Conservation (phyloP, 1,140 invertebrate species). For the Scaptomyza pallida region DNA sequence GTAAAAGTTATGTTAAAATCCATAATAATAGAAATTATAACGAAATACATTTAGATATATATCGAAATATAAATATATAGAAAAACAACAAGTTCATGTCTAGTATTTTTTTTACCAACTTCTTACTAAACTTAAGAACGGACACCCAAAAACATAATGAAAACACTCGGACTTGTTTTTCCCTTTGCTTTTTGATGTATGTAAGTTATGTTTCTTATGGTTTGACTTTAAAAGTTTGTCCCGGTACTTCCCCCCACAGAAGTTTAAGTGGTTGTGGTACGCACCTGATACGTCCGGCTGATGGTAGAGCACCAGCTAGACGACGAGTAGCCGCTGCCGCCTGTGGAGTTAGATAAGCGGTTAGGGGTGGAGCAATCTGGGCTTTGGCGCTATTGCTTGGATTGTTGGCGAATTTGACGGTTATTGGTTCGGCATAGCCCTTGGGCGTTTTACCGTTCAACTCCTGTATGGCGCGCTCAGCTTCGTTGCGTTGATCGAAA, state of each 20-base stretch:
- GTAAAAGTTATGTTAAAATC: constrained; percentile 42
- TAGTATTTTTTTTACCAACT: background rate
- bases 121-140: background rate
- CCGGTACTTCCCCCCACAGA: background rate
- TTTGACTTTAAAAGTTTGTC: background rate
- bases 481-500: constrained; percentile 87
- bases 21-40: constrained; percentile 38
- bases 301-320: constrained; percentile 75
- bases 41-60: constrained; percentile 26
- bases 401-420: constrained; percentile 87
- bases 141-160: background rate
- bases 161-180: background rate
- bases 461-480: constrained; percentile 87
- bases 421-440: constrained; percentile 86
- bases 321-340: constrained; percentile 79
- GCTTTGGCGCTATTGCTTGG: constrained; percentile 87
- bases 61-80: constrained; percentile 1
- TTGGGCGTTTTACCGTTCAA: constrained; percentile 87
- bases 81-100: constrained; percentile 5
- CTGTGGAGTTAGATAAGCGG: constrained; percentile 85
- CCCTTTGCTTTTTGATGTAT: background rate
- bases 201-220: background rate
- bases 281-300: constrained; percentile 81
- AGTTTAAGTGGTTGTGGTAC: constrained; percentile 15
- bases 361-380: constrained; percentile 85